Evolutionary conservation across 2,888 invertebrate species (phyloP).

Genomic region (Onthophagus sagittarius): DNA sequence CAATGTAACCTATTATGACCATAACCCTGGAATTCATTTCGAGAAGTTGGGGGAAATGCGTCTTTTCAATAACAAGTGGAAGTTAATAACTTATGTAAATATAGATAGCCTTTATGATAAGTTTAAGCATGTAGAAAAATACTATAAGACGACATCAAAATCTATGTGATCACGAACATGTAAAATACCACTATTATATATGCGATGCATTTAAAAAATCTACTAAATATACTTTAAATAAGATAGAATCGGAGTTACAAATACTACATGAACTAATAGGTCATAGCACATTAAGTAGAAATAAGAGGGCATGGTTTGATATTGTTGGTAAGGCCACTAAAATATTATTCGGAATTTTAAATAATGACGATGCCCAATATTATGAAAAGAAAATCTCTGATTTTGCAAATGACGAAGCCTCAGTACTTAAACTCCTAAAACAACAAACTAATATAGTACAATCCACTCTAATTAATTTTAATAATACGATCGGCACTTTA

Average conservation of each 20-base stretch:
- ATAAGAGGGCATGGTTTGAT: slow-evolving; percentile 8
- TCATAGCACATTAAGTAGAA: not conserved
- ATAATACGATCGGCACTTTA: not conserved
- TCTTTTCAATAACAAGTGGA: slow-evolving; percentile 12
- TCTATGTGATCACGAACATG: no score
- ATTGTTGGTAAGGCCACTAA: slow-evolving; percentile 10
- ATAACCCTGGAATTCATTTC: slow-evolving; percentile 10
- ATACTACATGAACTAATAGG: not conserved
- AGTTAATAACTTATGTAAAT: slow-evolving; percentile 1
- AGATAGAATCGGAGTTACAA: not conserved
- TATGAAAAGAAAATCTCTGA: not conserved
- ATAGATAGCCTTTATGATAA: not conserved
- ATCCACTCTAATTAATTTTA: not conserved
- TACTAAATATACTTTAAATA: not conserved
- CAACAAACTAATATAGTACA: slow-evolving; percentile 3
- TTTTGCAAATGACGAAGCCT: not conserved
- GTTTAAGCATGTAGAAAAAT: not conserved
- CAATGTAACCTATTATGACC: not conserved
- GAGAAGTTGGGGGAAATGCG: slow-evolving; percentile 7
- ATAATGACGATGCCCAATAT: slow-evolving; percentile 10
- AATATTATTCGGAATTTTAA: slow-evolving; percentile 7
- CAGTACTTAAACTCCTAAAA: not conserved
- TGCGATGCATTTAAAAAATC: not conserved
- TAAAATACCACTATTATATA: not conserved
- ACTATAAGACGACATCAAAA: not conserved